Base-by-base conservation (phyloP, 2,797 vertebrate genomes). In the Oophaga sylvatica region DNA sequence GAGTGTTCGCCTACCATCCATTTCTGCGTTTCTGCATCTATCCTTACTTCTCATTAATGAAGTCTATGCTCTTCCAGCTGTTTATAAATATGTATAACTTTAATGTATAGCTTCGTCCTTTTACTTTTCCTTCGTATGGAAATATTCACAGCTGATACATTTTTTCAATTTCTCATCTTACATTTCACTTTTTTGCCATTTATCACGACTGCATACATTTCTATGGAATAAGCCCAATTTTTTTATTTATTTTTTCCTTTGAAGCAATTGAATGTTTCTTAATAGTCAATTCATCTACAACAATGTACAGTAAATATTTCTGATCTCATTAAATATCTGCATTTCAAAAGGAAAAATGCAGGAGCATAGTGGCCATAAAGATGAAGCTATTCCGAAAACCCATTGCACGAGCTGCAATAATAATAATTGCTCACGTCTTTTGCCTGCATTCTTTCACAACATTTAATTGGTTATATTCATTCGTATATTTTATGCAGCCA, bases 221-320 rank as follows among this genome's bases (percentile, higher is more conserved):
- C 48, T 35, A 16, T 78, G 65, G 35, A 79, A 78, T 45, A 53
- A 83, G 71, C 35, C 41, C 67, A 63, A 26, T 67, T 80, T 83
- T 77, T 81, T 81, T 85, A 29, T 70, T 70, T 83, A 70, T 82
- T 81, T 81, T 85, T 68, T 35, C 17, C 29, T 67, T 60, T 60
- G 59, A 76, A 85, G 83, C 79, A 71, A 79, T 70, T 86, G 79
- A 86, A 82, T 57, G 80, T 77, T 62, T 83, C 68, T 83, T 70
- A 80, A 78, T 83, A 71, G 73, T 75, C 88, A 83, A 86, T 83
- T 87, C 80, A 83, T 89, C 84, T 83, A 65, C 63, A 89, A 87
- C 84, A 89, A 89, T 89, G 35, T 87, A 89, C 84, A 87, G 71
- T 83, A 89, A 89, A 89, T 85, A 83, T 89, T 86, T 89, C 53